These are phyloP conservation scores for Nicator chloris DNA, from an alignment of 2,113 vertebrate species.

Conservation along the genomic window DNA sequence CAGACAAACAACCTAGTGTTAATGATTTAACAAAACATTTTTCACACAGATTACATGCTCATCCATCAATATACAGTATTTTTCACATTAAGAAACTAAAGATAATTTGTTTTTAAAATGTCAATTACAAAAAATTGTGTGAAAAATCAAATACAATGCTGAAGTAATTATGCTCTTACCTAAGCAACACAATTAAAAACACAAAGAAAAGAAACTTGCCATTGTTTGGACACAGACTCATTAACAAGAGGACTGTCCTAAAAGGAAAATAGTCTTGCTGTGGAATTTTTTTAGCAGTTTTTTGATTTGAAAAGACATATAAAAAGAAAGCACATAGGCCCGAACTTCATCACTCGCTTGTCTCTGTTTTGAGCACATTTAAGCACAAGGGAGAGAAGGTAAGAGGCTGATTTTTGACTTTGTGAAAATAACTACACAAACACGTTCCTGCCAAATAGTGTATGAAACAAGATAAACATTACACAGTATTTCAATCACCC, in stretches of 20 bases:
- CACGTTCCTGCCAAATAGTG: not conserved
- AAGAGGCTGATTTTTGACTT: not conserved
- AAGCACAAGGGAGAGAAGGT: not conserved
- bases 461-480: not conserved
- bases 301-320: not conserved
- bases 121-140: not conserved
- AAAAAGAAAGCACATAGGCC: not conserved
- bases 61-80: constrained; percentile 43
- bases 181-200: not conserved
- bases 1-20: constrained; percentile 66
- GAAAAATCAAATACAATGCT: not conserved
- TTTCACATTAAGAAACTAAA: constrained; percentile 26
- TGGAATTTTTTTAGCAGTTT: not conserved
- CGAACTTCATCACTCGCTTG: not conserved
- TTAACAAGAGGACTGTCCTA: not conserved
- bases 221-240: not conserved
- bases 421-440: not conserved
- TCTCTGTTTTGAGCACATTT: fast-evolving
- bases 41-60: constrained; percentile 66
- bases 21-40: constrained; percentile 67
- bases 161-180: not conserved
- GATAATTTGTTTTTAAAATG: not conserved
- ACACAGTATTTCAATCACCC: not conserved
- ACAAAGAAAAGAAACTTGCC: not conserved
- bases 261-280: not conserved